These are phyloP conservation scores for Urosaurus nigricauda DNA, from an alignment of 2,797 vertebrate genomes.

Conservation along the genomic window DNA sequence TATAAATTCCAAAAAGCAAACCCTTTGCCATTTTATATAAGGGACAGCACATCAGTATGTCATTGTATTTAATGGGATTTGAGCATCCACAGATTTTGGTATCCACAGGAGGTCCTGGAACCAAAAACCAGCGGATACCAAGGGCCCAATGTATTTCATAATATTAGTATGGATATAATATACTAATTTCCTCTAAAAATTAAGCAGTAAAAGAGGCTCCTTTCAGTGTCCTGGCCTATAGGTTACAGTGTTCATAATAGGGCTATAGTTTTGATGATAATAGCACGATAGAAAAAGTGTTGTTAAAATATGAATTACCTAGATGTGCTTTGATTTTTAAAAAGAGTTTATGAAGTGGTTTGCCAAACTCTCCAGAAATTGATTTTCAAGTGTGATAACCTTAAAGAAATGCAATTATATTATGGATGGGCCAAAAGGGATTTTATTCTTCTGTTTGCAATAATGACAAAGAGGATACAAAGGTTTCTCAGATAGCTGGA, in stretches of 20 bases:
- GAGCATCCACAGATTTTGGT: too few relatives aligned
- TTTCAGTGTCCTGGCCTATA: neutral
- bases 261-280: neutral
- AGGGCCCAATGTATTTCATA: neutral
- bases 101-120: too few relatives aligned
- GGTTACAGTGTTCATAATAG: neutral
- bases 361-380: too few relatives aligned
- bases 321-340: too few relatives aligned
- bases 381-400: neutral
- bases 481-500: neutral
- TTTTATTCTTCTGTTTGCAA: neutral
- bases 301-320: too few relatives aligned
- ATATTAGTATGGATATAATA: neutral
- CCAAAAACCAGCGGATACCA: too few relatives aligned
- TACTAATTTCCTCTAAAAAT: neutral
- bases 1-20: too few relatives aligned
- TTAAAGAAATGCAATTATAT: conserved; percentile 2
- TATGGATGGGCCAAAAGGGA: neutral
- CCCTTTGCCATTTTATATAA: too few relatives aligned
- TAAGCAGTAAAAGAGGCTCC: neutral
- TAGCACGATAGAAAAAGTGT: neutral
- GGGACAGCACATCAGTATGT: too few relatives aligned
- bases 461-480: neutral
- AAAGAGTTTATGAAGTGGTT: too few relatives aligned
- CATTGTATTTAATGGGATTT: too few relatives aligned